Evolutionary conservation across 2,888 invertebrate genomes (phyloP).

Genomic region (Phania funesta): DNA sequence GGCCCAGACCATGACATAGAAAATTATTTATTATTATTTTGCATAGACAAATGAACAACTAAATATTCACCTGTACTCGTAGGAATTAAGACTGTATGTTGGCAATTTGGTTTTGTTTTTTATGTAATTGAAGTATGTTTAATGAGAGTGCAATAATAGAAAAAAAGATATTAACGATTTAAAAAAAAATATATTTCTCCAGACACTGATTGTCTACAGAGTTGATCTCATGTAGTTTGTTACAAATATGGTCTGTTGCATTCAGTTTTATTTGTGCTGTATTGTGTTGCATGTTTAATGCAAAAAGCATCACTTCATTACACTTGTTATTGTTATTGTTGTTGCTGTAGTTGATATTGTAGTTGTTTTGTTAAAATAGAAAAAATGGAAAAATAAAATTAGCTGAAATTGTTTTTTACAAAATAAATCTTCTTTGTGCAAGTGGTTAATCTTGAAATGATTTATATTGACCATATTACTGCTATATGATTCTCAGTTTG

Average conservation of each 20-base stretch:
- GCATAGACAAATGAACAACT: conserved; percentile 45
- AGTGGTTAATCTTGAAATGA: conserved; percentile 77
- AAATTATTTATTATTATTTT: conserved; percentile 70
- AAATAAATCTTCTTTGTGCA: conserved; percentile 68
- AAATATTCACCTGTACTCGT: background rate
- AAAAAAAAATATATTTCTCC: conserved; percentile 10
- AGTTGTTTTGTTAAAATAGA: conserved; percentile 30
- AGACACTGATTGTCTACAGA: conserved; percentile 42
- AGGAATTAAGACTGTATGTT: background rate
- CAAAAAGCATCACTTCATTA: conserved; percentile 57
- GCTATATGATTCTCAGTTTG: conserved; percentile 47
- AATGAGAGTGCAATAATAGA: conserved; percentile 47
- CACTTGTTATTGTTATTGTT: conserved; percentile 49
- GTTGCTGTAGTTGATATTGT: conserved; percentile 8
- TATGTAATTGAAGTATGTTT: conserved; percentile 56
- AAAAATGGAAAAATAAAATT: conserved; percentile 42
- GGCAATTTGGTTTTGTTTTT: conserved; percentile 29
- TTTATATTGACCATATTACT: conserved; percentile 73
- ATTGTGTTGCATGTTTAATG: conserved; percentile 51
- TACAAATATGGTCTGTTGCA: conserved; percentile 31
- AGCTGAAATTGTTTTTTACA: conserved; percentile 51
- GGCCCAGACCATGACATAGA: conserved; percentile 79
- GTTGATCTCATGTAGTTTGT: conserved; percentile 20
- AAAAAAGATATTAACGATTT: conserved; percentile 34
- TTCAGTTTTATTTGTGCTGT: conserved; percentile 27